Evolutionary conservation across 2,113 vertebrate genomes (phyloP), one percentile per base, ranked within the genome.

Genomic region (Tinamus guttatus): DNA sequence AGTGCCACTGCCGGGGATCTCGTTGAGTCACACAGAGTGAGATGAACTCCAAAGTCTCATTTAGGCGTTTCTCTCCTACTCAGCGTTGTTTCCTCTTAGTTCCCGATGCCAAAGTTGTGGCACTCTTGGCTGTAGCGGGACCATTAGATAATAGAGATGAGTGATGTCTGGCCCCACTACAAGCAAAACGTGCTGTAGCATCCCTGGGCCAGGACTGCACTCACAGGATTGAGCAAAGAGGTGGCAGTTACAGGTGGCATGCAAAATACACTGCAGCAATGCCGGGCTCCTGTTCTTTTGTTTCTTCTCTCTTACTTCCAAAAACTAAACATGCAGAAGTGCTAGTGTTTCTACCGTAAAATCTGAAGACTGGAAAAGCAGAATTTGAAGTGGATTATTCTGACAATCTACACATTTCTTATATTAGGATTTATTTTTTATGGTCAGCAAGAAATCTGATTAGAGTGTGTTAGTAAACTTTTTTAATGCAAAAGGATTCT

Each of bases 1-100:
- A 30, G 8, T 11, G 30, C 20, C 0, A 0, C 40, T 87, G 28
- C n/a, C 47, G 28, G 22, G 56, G 49, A 12, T 45, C 60, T 62
- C 21, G 19, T 10, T 85, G 63, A 77, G 52, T 80, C 86, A 59
- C 63, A 11, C 25, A 15, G 15, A 63, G 45, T 49, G 63, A 34
- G 62, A 73, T 68, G 69, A 47, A 22, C 51, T 79, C 38, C 52
- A 81, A 49, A 89, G 56, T 14, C 68, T 65, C 22, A 30, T 8
- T 73, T 5, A 73, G 64, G 25, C 18, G 40, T 24, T 76, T 84
- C 9, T 62, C 68, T 40, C n/a, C 32, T 70, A 4, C n/a, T 47
- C 25, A 30, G 14, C 15, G 4, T n/a, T 17, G 20, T 77, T 88
- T 69, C 63, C 64, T 34, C 32, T 58, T 14, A 11, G 13, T 80